phyloP scores from a whole-genome alignment of 2,888 invertebrate genomes.

The Cecidostiba fungosa region DNA sequence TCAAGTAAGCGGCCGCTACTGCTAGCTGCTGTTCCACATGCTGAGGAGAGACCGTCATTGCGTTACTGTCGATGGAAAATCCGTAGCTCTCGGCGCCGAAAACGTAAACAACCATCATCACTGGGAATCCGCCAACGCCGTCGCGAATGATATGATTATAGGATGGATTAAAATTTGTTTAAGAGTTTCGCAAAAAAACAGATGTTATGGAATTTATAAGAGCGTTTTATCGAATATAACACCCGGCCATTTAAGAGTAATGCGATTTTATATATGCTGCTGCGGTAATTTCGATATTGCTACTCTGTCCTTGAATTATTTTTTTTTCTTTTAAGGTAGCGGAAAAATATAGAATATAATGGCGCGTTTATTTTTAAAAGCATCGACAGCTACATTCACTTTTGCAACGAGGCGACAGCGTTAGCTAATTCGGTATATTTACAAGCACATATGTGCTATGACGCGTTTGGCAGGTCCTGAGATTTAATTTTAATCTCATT shows the following conservation, averaged over 20 bases:
- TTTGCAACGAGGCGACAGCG: not conserved
- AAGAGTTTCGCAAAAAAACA: not conserved
- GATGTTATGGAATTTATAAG: not conserved
- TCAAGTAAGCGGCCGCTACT: slow-evolving; percentile 23
- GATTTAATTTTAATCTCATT: slow-evolving; percentile 24
- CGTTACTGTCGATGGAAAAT: slow-evolving; percentile 36
- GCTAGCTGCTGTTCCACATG: slow-evolving; percentile 47
- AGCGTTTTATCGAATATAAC: no score
- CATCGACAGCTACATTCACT: not conserved
- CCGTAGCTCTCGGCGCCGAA: not conserved
- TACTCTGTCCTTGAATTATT: not conserved
- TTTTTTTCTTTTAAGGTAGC: not conserved
- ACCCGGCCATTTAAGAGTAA: no score
- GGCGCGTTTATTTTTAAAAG: not conserved
- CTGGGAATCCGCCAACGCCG: not conserved
- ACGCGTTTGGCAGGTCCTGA: slow-evolving; percentile 11
- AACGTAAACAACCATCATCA: not conserved
- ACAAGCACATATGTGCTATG: not conserved
- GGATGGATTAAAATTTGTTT: not conserved
- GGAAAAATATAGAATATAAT: not conserved
- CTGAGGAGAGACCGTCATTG: not conserved
- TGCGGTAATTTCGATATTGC: not conserved
- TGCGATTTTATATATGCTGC: not conserved
- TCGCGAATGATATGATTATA: not conserved
- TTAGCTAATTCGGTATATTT: not conserved